These are phyloP conservation scores for Hyppa rectilinea DNA, from an alignment of 2,888 invertebrate species.

Conservation along the genomic window DNA sequence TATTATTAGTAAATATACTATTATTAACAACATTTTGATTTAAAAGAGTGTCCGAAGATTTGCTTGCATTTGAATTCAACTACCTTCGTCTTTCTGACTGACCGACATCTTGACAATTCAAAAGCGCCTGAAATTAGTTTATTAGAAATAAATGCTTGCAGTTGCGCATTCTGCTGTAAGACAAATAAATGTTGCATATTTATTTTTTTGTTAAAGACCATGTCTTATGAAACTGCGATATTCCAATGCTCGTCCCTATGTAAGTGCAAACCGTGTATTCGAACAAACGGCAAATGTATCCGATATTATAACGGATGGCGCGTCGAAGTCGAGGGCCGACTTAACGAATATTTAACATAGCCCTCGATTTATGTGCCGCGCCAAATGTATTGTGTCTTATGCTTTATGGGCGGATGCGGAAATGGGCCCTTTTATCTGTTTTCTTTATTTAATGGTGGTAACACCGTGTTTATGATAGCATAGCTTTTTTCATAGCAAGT, in stretches of 20 bases:
- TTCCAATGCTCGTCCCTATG: constrained; percentile 30
- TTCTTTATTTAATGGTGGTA: constrained; percentile 49
- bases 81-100: too few species aligned
- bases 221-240: background rate
- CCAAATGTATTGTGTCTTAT: constrained; percentile 78
- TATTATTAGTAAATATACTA: too few species aligned
- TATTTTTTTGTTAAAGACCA: too few species aligned
- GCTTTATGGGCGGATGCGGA: constrained; percentile 62
- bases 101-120: too few species aligned
- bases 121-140: too few species aligned
- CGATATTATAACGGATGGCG: constrained; percentile 86
- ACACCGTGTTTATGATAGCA: constrained; percentile 22
- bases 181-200: too few species aligned
- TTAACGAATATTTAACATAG: constrained; percentile 89
- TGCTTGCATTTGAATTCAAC: too few species aligned
- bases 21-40: too few species aligned
- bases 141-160: too few species aligned
- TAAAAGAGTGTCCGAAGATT: background rate
- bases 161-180: too few species aligned
- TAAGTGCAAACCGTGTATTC: constrained; percentile 56
- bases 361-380: constrained; percentile 78
- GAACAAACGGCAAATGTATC: constrained; percentile 77
- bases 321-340: constrained; percentile 77
- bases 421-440: constrained; percentile 48
- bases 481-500: background rate